These are phyloP conservation scores for Epinotia nisella DNA, from an alignment of 2,888 invertebrate genomes.

Conservation along the genomic window DNA sequence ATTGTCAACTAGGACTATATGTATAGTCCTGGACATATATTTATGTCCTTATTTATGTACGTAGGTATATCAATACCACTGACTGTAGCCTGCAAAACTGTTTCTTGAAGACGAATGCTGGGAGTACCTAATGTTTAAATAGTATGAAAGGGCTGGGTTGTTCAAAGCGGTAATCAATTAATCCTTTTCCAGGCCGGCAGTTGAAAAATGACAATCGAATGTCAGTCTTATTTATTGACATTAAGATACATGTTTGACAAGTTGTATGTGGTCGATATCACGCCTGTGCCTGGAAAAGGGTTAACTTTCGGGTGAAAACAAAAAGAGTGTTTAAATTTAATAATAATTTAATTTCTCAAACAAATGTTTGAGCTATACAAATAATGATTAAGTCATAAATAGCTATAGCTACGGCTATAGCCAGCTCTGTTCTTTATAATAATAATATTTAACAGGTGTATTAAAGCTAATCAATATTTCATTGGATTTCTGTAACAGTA, in stretches of 20 bases:
- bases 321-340: constrained; percentile 61
- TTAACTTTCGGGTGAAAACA: constrained; percentile 50
- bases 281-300: no score
- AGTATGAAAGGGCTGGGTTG: not conserved
- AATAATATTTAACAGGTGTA: constrained; percentile 79
- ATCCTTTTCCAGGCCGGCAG: no score
- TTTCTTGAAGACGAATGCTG: no score
- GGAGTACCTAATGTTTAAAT: not conserved
- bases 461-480: constrained; percentile 80
- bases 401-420: constrained; percentile 54
- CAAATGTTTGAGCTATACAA: constrained; percentile 83
- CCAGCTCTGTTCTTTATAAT: constrained; percentile 82
- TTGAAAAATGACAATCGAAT: no score
- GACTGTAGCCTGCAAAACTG: no score
- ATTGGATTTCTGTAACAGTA: constrained; percentile 79
- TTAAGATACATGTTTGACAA: no score
- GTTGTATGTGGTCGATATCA: no score
- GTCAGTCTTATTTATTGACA: no score
- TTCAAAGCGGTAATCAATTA: not conserved
- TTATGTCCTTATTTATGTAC: no score
- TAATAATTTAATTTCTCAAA: constrained; percentile 83
- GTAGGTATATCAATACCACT: no score
- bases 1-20: no score
- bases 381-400: constrained; percentile 83
- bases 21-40: no score